Evolutionary conservation across 2,113 vertebrate species (phyloP), one percentile per base, ranked within the genome.

Genomic region (Oostethus manadensis): DNA sequence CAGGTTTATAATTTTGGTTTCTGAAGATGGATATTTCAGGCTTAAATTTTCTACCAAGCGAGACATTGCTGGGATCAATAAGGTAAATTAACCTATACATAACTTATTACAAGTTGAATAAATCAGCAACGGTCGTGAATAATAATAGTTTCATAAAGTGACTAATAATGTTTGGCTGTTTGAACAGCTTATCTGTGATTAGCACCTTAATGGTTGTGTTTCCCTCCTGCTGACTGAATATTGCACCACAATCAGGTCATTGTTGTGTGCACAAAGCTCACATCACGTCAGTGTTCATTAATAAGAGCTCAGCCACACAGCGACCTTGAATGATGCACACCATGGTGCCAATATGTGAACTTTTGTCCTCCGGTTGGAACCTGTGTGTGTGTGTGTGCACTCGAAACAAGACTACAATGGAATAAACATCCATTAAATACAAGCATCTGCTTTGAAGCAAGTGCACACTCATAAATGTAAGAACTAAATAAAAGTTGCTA

Each of bases 141-240:
- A 42, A 14, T 20, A 56, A 43, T 43, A 3, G 14, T 16, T 15
- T 42, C 7, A 38, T 56, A 3, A 10, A 43, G 38, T 44, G 21
- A 58, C 14, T 17, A 42, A 58, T 45, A 38, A 14, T 22, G 40
- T 58, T 57, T 45, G 40, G 14, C 29, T 38, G 40, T 66, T 61
- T 55, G 47, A 72, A 51, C 20, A 38, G 65, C 65, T 69, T 73
- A 73, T 82, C 80, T 51, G 44, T 15, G 66, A 70, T 73, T n/a
- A 70, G 68, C 77, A 77, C 73, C 45, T 57, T 20, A 10, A 17
- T 40, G 62, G 68, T 59, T 7, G 56, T 58, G 38, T 16, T 80
- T 59, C 68, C 74, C 68, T 70, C 55, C 59, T 18, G 62, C 51
- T 55, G 70, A 68, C 64, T 46, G 73, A 82, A 72, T 77, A 72